Evolutionary conservation across 2,888 invertebrate genomes (phyloP).

Genomic region (Diaperis boleti): DNA sequence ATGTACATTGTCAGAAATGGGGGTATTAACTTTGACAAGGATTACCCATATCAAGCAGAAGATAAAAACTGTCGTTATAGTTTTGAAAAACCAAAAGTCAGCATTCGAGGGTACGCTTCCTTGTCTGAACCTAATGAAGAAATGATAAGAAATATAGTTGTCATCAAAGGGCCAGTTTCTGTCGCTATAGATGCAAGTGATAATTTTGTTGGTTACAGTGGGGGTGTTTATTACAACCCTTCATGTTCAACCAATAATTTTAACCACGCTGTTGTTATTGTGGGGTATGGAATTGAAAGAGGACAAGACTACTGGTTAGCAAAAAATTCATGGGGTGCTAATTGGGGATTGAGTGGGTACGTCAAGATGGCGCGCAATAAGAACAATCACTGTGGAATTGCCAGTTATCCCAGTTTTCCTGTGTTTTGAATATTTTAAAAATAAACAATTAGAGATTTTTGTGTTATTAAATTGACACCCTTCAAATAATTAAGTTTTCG

Average conservation of each 20-base stretch:
- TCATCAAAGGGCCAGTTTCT: slow-evolving; percentile 84
- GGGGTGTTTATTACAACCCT: slow-evolving; percentile 80
- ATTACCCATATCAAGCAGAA: slow-evolving; percentile 68
- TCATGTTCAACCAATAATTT: slow-evolving; percentile 73
- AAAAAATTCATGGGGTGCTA: slow-evolving; percentile 75
- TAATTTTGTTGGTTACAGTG: slow-evolving; percentile 83
- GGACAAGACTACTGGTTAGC: slow-evolving; percentile 75
- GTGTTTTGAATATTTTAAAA: too few species aligned
- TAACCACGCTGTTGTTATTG: slow-evolving; percentile 75
- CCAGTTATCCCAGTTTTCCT: too few species aligned
- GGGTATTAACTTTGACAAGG: slow-evolving; percentile 41
- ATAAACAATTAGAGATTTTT: too few species aligned
- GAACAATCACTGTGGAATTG: slow-evolving; percentile 86
- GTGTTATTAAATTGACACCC: too few species aligned
- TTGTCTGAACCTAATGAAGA: slow-evolving; percentile 77
- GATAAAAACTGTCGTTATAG: slow-evolving; percentile 43
- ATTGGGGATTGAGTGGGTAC: slow-evolving; percentile 56
- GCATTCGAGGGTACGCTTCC: slow-evolving; percentile 75
- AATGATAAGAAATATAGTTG: slow-evolving; percentile 81
- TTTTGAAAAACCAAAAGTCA: slow-evolving; percentile 13
- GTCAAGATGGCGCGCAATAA: slow-evolving; percentile 54
- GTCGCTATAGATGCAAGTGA: slow-evolving; percentile 85
- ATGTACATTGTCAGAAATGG: slow-evolving; percentile 17
- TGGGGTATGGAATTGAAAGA: slow-evolving; percentile 75
- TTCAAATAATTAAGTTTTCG: too few species aligned